Percentiles rank a stretch among this genome's conserved stretches.
Evolutionary conservation across 2,888 invertebrate species (phyloP).

Genomic region (Trilocha varians): DNA sequence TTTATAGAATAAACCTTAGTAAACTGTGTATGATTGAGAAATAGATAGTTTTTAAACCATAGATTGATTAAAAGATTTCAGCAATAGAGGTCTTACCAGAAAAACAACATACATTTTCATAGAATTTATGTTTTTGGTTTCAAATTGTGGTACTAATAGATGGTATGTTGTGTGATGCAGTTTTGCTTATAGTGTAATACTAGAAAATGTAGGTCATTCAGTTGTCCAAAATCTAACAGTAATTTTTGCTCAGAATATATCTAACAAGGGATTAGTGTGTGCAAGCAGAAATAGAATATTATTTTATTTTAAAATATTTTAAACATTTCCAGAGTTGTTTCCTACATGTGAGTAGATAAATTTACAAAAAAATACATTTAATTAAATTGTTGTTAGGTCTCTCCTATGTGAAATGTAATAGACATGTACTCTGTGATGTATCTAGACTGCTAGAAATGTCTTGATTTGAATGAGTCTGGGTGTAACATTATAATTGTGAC

Average conservation of each 20-base stretch:
- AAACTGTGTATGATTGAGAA: background rate
- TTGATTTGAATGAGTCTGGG: conserved; percentile 53
- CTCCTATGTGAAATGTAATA: conserved; percentile 4
- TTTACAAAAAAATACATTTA: background rate
- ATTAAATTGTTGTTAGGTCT: background rate
- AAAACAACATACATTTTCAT: background rate
- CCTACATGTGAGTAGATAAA: background rate
- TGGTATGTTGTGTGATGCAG: background rate
- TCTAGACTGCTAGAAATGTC: conserved; percentile 47
- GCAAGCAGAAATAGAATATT: too few species aligned
- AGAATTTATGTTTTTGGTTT: background rate
- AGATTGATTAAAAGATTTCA: background rate
- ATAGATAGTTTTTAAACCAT: background rate
- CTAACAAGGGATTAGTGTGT: too few species aligned
- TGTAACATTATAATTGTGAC: conserved; percentile 59
- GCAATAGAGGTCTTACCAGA: background rate
- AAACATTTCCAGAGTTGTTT: background rate
- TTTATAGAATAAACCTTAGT: background rate
- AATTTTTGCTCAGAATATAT: background rate
- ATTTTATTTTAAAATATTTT: too few species aligned
- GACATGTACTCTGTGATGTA: conserved; percentile 42
- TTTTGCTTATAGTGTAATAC: conserved; percentile 8
- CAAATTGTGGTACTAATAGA: background rate
- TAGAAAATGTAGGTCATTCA: too few species aligned
- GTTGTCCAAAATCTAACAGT: background rate